Evolutionary conservation across 2,888 invertebrate species (phyloP).

Genomic region (Merodon equestris): DNA sequence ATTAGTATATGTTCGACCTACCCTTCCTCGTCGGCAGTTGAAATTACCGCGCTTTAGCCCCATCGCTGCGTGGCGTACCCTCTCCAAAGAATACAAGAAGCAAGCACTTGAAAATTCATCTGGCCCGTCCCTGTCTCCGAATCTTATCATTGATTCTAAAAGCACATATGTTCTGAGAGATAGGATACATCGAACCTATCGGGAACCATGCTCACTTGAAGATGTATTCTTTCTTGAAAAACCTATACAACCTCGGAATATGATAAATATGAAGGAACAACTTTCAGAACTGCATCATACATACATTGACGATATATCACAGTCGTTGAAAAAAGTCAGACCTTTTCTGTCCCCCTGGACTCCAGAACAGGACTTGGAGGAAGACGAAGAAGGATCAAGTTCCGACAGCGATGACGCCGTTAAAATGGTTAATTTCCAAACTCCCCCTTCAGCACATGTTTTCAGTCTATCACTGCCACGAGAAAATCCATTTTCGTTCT

Average conservation of each 20-base stretch:
- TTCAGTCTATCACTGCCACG: conserved; percentile 88
- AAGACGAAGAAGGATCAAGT: conserved; percentile 80
- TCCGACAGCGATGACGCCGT: conserved; percentile 71
- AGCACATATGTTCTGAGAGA: conserved; percentile 78
- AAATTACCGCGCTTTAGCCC: conserved; percentile 90
- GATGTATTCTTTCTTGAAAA: conserved; percentile 79
- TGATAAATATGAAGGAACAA: conserved; percentile 9
- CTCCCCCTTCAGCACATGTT: conserved; percentile 81
- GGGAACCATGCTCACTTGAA: conserved; percentile 79
- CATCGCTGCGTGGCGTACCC: conserved; percentile 89
- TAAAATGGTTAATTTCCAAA: conserved; percentile 70
- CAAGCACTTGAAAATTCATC: not conserved
- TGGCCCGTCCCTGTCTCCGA: not conserved
- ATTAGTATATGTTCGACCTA: conserved; percentile 87
- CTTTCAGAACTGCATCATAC: conserved; percentile 21
- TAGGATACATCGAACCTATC: conserved; percentile 80
- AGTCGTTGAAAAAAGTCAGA: conserved; percentile 50
- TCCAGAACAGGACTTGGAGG: conserved; percentile 92
- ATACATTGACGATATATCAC: conserved; percentile 4
- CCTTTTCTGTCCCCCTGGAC: conserved; percentile 83
- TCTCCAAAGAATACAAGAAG: conserved; percentile 75
- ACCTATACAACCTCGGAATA: conserved; percentile 44
- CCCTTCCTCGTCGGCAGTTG: conserved; percentile 87
- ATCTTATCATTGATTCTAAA: not conserved
- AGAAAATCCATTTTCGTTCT: conserved; percentile 80